phyloP scores from a whole-genome alignment of 2,888 invertebrate genomes.

The Amiota minor region DNA sequence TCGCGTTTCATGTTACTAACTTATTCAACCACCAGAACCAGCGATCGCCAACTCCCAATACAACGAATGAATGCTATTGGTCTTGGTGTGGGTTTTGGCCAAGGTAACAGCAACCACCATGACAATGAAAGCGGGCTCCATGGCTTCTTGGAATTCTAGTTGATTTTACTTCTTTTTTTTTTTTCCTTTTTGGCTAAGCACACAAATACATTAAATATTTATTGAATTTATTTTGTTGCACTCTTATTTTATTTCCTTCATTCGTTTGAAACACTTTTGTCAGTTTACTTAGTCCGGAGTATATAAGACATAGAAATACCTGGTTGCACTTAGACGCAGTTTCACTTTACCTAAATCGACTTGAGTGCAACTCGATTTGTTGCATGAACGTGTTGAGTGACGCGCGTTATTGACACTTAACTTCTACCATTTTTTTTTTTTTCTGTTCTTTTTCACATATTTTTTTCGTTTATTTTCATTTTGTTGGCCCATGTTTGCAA shows the following conservation, averaged over 20 bases:
- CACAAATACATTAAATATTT: constrained; percentile 26
- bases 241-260: background rate
- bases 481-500: no score
- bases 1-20: background rate
- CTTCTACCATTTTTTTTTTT: background rate
- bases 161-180: no score
- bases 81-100: background rate
- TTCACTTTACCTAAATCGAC: background rate
- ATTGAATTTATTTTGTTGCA: constrained; percentile 18
- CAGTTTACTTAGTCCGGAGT: no score
- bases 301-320: no score
- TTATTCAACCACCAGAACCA: background rate
- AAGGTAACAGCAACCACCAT: no score
- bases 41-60: background rate
- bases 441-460: background rate
- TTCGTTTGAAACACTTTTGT: background rate
- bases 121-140: no score
- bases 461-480: background rate
- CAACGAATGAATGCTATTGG: background rate
- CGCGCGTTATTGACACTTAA: constrained; percentile 2
- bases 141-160: no score
- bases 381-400: background rate
- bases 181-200: background rate
- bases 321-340: no score
- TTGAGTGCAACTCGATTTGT: background rate